Evolutionary conservation across 2,888 invertebrate genomes (phyloP), one percentile per base, ranked within the genome.

Genomic region (Hirudinaria manillensis): DNA sequence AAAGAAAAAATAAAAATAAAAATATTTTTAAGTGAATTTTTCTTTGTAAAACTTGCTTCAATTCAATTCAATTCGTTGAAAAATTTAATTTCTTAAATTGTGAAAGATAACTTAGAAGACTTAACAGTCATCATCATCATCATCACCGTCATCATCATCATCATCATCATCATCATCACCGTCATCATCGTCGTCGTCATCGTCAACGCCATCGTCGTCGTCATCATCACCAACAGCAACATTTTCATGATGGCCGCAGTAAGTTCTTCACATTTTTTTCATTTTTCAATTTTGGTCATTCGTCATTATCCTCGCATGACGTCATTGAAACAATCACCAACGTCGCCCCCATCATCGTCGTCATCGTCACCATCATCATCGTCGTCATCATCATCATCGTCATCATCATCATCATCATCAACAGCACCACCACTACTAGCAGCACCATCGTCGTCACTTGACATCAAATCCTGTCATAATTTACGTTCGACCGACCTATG

Each of bases 341-440:
- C 53, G 21, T 21, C 53, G 13, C 13, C 56, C 3, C 13, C 56
- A 56, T 27, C 56, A 56, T 56, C 56, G 13, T 56, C n/a, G 13
- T 56, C 56, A 56, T 56, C 56, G 13, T 56, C 68, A 32, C 16
- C 68, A 32, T 34, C 68, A 67, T 34, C 68, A 67, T 34, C 68
- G 21, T 7, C 7, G 3, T 68, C 68, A 3, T 68, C 68, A 29
- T 68, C 32, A 68, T 36, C 68, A 68, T 32, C 6, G 29, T 68
- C 68, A 68, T 68, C 68, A 13, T 68, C 36, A 68, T 68, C 68
- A 68, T 68, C 68, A 13, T 29, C 68, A 68, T 68, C 68, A 45
- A 1, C 45, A 7, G 1, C 45, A 7, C 16, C 45, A 7, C 16
- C 45, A 7, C 16, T 1, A 68, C 29, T 32, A 68, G 24, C 68